These are phyloP conservation scores for Acanthopagrus latus DNA, from an alignment of 2,797 vertebrate species.

Conservation along the genomic window DNA sequence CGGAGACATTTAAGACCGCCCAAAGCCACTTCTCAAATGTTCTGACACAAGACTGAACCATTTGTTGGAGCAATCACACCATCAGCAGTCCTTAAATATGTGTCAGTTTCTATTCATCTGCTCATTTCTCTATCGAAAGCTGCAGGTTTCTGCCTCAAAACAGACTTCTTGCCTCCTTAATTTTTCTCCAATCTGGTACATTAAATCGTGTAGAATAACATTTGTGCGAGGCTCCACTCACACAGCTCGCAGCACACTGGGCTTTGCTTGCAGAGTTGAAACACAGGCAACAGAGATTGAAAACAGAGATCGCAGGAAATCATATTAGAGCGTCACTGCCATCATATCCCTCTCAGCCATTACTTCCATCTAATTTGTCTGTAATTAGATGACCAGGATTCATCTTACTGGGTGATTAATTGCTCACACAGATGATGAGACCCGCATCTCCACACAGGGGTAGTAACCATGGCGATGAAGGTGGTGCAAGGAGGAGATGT, in stretches of 20 bases:
- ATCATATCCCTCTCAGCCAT: constrained; percentile 57
- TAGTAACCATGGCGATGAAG: constrained; percentile 69
- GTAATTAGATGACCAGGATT: constrained; percentile 76
- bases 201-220: not conserved
- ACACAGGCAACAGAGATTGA: constrained; percentile 11
- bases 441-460: not conserved
- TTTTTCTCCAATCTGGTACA: not conserved
- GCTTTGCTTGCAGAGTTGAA: not conserved
- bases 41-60: not conserved
- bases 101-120: not conserved
- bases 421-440: constrained; percentile 57
- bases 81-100: not conserved
- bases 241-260: not conserved
- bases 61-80: not conserved
- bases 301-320: constrained; percentile 33
- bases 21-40: not conserved
- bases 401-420: constrained; percentile 75
- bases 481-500: constrained; percentile 20
- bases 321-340: constrained; percentile 29
- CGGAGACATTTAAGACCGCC: constrained; percentile 9
- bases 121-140: not conserved
- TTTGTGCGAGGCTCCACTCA: not conserved
- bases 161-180: not conserved
- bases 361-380: constrained; percentile 69
- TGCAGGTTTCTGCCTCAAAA: not conserved